Evolutionary conservation across 2,113 vertebrate species (phyloP).

Genomic region (Aegithalos caudatus): DNA sequence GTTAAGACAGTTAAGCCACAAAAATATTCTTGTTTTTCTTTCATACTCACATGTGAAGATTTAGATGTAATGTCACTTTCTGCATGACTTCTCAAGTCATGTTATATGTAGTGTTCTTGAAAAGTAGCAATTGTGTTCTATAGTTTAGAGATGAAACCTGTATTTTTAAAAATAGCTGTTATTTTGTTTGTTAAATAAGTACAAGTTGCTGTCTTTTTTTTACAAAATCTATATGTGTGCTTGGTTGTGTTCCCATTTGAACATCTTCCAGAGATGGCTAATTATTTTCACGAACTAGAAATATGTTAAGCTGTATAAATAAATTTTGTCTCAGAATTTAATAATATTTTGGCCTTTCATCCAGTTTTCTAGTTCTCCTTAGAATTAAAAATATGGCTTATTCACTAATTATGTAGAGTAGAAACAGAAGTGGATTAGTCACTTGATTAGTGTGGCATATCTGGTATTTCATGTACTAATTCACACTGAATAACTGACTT

Average conservation of each 20-base stretch:
- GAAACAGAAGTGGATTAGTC: background rate
- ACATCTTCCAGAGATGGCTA: background rate
- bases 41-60: background rate
- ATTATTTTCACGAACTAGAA: background rate
- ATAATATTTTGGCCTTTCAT: background rate
- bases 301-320: background rate
- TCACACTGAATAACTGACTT: background rate
- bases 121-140: background rate
- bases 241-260: background rate
- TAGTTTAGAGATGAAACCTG: background rate
- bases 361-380: background rate
- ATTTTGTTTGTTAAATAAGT: background rate
- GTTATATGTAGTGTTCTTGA: background rate
- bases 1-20: background rate
- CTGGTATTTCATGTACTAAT: background rate
- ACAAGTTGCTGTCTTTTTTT: background rate
- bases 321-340: background rate
- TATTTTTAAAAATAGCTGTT: background rate
- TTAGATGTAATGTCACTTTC: background rate
- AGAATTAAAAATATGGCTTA: background rate
- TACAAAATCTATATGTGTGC: background rate
- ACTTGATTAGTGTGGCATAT: background rate
- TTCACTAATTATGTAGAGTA: background rate
- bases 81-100: background rate
- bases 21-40: background rate